These are phyloP conservation scores for Oncorhynchus mykiss DNA, from an alignment of 2,113 vertebrate species.

Conservation along the genomic window DNA sequence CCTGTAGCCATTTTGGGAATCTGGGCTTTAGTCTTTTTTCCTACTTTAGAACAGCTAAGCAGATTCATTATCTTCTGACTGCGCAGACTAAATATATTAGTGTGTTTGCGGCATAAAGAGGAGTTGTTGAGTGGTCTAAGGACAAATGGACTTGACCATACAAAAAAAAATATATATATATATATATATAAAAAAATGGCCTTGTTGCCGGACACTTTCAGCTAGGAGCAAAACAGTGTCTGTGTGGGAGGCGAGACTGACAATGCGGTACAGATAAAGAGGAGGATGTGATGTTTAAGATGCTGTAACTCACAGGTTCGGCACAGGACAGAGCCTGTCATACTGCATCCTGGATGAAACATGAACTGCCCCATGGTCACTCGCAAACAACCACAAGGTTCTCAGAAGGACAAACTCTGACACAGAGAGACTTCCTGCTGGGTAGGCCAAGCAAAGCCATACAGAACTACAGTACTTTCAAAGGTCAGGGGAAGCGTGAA, in stretches of 20 bases:
- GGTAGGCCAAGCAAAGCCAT: slow-evolving; percentile 1
- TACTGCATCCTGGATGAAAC: slow-evolving; percentile 1
- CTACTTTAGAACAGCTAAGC: background rate
- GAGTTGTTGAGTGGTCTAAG: too few relatives aligned
- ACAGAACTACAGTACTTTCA: background rate
- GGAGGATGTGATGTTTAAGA: background rate
- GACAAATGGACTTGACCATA: slow-evolving; percentile 39
- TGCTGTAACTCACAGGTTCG: slow-evolving; percentile 8
- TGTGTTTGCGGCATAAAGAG: too few relatives aligned
- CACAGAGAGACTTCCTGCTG: background rate
- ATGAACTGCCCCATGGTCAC: background rate
- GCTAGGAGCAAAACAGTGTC: slow-evolving; percentile 15
- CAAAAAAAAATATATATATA: background rate
- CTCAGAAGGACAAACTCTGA: background rate
- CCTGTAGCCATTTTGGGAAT: slow-evolving; percentile 28
- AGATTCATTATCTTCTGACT: too few relatives aligned
- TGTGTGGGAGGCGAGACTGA: background rate
- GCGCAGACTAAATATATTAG: too few relatives aligned
- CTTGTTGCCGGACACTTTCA: slow-evolving; percentile 26
- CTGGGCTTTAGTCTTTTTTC: background rate
- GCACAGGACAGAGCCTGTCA: background rate
- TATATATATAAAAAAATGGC: background rate
- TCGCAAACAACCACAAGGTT: background rate
- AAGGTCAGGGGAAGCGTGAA: slow-evolving; percentile 46
- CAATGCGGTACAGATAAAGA: background rate